Evolutionary conservation across 2,113 vertebrate species (phyloP), one percentile per base, ranked within the genome.

Genomic region (Aspidoscelis tigris): DNA sequence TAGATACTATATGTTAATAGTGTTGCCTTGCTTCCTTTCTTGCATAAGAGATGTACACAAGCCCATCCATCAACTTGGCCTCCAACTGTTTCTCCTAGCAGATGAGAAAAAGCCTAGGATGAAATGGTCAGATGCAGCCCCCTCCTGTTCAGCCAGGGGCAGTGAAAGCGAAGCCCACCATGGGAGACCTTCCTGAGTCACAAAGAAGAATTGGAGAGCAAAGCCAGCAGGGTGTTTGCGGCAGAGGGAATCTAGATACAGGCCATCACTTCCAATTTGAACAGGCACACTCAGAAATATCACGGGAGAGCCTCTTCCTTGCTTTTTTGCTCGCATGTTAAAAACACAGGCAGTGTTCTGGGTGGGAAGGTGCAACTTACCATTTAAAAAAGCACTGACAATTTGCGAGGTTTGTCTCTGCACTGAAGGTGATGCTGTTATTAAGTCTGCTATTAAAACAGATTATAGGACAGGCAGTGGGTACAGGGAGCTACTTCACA

Each of bases 211-310:
- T 69, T 79, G 41, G 76, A 65, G 68, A 43, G 43, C 7, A 39
- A 39, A 61, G 76, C 39, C 83, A 73, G 76, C 76, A 79, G 55
- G 76, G 58, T 72, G 69, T 39, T 39, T 33, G 39, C 50, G 58
- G 76, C 22, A 61, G 76, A 50, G 3, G 69, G 58, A 79, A 8
- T 1, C 55, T 64, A 44, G 24, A 58, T 44, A 5, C 24, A 24
- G 41, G 33, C 82, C 76, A 61, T 84, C 69, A 26, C 58, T 84
- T 84, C 76, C 43, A 66, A 26, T 84, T 79, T 79, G 79, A 39
- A 12, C 10, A 79, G 69, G 33, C 20, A 14, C 69, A 22, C 44
- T 78, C 11, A 47, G 11, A 79, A 5, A 3, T 14, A 44, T 47
- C 55, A 65, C 1, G 20, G 21, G 16, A 47, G 41, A 47, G 7